Conservation (phyloP, 1,140 invertebrate species). For the Sycophaga agraensis region DNA sequence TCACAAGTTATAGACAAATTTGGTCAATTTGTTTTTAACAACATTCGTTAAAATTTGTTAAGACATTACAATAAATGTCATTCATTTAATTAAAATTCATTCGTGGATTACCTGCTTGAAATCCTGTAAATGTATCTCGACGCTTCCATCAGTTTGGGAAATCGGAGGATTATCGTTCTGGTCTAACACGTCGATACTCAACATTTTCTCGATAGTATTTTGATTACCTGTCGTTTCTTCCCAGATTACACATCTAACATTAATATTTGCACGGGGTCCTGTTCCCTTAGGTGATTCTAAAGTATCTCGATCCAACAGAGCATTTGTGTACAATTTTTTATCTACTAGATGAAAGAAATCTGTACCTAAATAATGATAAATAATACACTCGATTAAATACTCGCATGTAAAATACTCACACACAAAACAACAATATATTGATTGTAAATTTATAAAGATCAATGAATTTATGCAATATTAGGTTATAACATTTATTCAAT, state of each 20-base stretch:
- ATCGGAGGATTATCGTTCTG: constrained; percentile 55
- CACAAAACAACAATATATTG: too few relatives aligned
- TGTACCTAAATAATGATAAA: constrained; percentile 38
- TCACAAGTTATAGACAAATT: too few relatives aligned
- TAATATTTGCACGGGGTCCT: constrained; percentile 37
- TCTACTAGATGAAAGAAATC: constrained; percentile 44
- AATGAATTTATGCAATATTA: too few relatives aligned
- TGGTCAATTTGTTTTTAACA: too few relatives aligned
- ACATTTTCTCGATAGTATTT: constrained; percentile 35
- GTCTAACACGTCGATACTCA: constrained; percentile 48
- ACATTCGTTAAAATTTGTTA: too few relatives aligned
- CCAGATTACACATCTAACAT: constrained; percentile 46
- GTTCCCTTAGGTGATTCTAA: constrained; percentile 41
- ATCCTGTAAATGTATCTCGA: constrained; percentile 41
- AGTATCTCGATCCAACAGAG: constrained; percentile 44
- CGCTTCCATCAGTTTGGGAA: constrained; percentile 38
- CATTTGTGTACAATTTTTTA: constrained; percentile 40
- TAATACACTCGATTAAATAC: not conserved
- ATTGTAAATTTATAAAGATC: not conserved
- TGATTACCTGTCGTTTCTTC: constrained; percentile 38
- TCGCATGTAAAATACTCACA: too few relatives aligned
- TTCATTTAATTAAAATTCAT: not conserved
- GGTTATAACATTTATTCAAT: not conserved
- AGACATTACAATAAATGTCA: not conserved
- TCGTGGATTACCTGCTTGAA: constrained; percentile 40